Conservation (phyloP, 1,140 invertebrate genomes). For the Drosophila watanabei region DNA sequence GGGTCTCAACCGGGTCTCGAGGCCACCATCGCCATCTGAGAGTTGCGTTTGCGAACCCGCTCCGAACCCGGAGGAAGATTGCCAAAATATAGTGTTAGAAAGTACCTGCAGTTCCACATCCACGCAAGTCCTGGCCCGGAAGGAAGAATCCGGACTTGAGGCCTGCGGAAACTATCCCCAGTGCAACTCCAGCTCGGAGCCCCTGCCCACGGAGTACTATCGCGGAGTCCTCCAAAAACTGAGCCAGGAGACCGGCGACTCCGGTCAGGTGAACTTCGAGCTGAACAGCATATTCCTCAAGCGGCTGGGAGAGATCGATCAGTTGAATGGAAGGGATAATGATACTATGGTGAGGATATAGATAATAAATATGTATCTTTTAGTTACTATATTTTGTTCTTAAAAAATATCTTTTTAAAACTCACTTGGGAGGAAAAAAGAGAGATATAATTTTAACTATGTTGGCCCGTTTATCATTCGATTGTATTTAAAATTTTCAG, state of each 20-base stretch:
- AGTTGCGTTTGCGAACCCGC: neutral
- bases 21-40: neutral
- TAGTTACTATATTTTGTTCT: no score
- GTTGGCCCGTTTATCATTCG: no score
- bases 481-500: no score
- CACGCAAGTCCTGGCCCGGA: neutral
- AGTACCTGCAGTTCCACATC: neutral
- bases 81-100: neutral
- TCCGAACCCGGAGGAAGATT: neutral
- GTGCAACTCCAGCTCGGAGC: slow-evolving; percentile 3
- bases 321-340: slow-evolving; percentile 12
- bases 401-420: no score
- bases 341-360: slow-evolving; percentile 51
- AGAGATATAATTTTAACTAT: no score
- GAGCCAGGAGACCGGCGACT: slow-evolving; percentile 31
- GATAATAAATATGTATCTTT: no score
- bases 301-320: slow-evolving; percentile 67
- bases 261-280: slow-evolving; percentile 50
- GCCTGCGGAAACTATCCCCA: neutral
- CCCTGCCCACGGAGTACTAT: slow-evolving; percentile 49
- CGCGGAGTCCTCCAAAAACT: slow-evolving; percentile 40
- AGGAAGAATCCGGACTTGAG: neutral
- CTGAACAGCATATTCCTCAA: slow-evolving; percentile 66
- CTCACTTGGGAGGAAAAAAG: no score
- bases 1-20: slow-evolving; percentile 26